These are phyloP conservation scores for Scaptomyza caliginosa DNA, from an alignment of 2,888 invertebrate species.

Conservation along the genomic window DNA sequence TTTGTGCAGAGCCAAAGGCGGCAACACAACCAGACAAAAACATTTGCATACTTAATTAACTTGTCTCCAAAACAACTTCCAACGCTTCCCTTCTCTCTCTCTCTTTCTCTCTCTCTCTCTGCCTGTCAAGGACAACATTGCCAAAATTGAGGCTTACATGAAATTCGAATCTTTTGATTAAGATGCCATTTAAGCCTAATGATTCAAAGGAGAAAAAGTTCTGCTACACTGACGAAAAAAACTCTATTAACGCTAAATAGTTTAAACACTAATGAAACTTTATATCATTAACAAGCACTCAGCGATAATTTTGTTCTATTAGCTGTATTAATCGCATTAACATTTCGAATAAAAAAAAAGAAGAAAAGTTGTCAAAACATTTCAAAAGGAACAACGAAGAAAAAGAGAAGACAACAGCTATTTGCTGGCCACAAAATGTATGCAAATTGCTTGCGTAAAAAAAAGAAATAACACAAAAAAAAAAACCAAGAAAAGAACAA, in stretches of 20 bases:
- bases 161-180: no score
- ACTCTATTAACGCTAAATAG: no score
- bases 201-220: no score
- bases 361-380: conserved; percentile 9
- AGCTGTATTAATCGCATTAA: conserved; percentile 12
- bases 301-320: conserved; percentile 11
- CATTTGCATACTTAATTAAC: conserved; percentile 78
- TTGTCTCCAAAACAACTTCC: conserved; percentile 34
- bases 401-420: conserved; percentile 7
- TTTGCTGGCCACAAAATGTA: conserved; percentile 37
- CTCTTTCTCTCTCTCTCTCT: no score
- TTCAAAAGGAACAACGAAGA: conserved; percentile 4
- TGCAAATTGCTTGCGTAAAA: conserved; percentile 47
- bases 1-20: conserved; percentile 8
- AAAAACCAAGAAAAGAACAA: conserved; percentile 4
- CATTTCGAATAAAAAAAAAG: no score
- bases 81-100: no score
- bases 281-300: conserved; percentile 21
- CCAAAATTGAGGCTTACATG: not conserved
- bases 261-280: not conserved
- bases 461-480: not conserved
- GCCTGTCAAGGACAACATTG: not conserved
- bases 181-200: no score
- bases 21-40: conserved; percentile 34
- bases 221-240: no score